Evolutionary conservation across 2,888 invertebrate genomes (phyloP).

Genomic region (Mycalesis mineus): DNA sequence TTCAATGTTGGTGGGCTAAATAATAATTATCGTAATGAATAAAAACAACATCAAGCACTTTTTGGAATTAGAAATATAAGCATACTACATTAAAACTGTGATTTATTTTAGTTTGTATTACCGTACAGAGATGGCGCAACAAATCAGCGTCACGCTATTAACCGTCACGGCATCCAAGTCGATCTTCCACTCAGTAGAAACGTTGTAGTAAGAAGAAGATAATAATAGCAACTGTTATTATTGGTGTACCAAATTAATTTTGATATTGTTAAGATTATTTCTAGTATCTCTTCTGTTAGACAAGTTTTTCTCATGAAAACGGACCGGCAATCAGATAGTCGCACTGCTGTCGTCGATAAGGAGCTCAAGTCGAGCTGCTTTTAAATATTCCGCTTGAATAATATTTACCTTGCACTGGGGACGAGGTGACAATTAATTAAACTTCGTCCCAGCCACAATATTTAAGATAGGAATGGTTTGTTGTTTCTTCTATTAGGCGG

Average conservation of each 20-base stretch:
- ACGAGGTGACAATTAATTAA: conserved; percentile 21
- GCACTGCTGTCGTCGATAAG: conserved; percentile 46
- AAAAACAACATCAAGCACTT: no score
- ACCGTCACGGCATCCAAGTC: no score
- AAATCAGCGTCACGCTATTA: no score
- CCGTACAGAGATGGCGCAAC: no score
- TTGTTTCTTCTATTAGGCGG: conserved; percentile 2
- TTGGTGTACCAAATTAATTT: not conserved
- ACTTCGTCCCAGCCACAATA: conserved; percentile 8
- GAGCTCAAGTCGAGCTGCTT: conserved; percentile 37
- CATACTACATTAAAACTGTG: no score
- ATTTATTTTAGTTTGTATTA: no score
- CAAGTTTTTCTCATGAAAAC: not conserved
- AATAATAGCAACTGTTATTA: no score
- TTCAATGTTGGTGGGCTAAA: no score
- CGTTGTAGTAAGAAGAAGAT: no score
- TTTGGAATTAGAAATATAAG: no score
- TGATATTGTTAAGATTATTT: not conserved
- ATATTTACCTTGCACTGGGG: conserved; percentile 26
- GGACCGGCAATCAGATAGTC: conserved; percentile 45
- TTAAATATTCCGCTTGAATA: conserved; percentile 39
- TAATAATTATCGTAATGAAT: no score
- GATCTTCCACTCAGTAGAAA: no score
- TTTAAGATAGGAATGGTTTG: conserved; percentile 1
- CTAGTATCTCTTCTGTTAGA: not conserved